Conservation (phyloP, 2,888 invertebrate species). For the Zele albiditarsus region DNA sequence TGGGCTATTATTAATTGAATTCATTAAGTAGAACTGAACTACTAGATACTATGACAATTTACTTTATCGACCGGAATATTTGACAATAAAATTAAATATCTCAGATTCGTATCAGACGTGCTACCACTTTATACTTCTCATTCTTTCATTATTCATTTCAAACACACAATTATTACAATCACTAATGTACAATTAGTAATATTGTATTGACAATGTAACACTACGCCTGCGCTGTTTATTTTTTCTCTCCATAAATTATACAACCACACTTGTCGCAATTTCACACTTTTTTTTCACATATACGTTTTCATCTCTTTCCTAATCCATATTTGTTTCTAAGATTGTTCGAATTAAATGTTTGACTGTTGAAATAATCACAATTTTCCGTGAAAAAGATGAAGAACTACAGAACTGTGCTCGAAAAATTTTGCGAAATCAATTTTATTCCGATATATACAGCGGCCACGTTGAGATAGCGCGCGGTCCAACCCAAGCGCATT, state of each 20-base stretch:
- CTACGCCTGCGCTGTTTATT: not conserved
- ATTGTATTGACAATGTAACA: not conserved
- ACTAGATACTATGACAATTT: too few relatives aligned
- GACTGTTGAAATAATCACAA: not conserved
- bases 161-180: not conserved
- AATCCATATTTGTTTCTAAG: not conserved
- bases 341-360: not conserved
- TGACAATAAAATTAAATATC: too few relatives aligned
- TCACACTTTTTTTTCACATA: not conserved
- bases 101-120: too few relatives aligned
- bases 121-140: not conserved
- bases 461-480: not conserved
- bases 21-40: too few relatives aligned
- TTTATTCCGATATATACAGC: too few relatives aligned
- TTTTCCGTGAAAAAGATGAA: not conserved
- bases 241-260: not conserved
- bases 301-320: not conserved
- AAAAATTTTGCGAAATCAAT: not conserved
- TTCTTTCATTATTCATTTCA: conserved; percentile 12
- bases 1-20: too few relatives aligned
- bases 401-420: not conserved
- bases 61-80: too few relatives aligned
- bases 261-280: not conserved
- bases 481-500: not conserved
- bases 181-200: not conserved